Conservation (phyloP, 1,140 invertebrate species). For the Harlomillsia oculata region DNA sequence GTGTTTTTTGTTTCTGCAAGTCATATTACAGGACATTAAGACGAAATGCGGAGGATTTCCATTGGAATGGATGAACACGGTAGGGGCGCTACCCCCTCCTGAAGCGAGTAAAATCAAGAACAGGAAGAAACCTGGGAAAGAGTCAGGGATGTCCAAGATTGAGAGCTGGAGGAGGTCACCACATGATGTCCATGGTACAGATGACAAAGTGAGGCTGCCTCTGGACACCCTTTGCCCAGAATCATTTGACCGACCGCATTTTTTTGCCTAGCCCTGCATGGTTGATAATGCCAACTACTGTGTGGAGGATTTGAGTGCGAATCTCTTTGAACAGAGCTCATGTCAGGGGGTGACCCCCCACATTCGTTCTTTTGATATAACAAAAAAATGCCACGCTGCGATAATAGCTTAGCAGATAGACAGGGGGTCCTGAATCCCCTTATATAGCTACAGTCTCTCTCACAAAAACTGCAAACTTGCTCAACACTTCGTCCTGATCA, state of each 20-base stretch:
- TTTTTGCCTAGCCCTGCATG: slow-evolving; percentile 16
- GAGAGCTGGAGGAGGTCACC: background rate
- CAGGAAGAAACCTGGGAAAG: slow-evolving; percentile 21
- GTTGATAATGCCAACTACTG: slow-evolving; percentile 36
- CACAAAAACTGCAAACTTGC: slow-evolving; percentile 35
- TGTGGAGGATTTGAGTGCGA: slow-evolving; percentile 36
- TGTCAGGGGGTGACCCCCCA: slow-evolving; percentile 34
- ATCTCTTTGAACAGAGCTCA: slow-evolving; percentile 32
- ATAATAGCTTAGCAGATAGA: slow-evolving; percentile 37
- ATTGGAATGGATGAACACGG: slow-evolving; percentile 25
- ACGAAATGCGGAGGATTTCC: slow-evolving; percentile 26
- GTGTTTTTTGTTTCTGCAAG: slow-evolving; percentile 32
- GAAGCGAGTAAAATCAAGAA: slow-evolving; percentile 36
- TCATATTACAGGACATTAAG: slow-evolving; percentile 30
- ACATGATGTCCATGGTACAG: no score
- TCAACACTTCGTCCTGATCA: slow-evolving; percentile 34
- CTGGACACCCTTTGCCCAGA: slow-evolving; percentile 10
- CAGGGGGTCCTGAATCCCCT: slow-evolving; percentile 34
- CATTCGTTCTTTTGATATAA: slow-evolving; percentile 35
- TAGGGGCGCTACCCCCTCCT: slow-evolving; percentile 30
- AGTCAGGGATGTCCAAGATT: background rate
- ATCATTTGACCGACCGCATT: slow-evolving; percentile 20
- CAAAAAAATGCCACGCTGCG: slow-evolving; percentile 36
- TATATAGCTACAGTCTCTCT: slow-evolving; percentile 34
- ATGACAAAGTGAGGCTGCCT: slow-evolving; percentile 1